Percentiles rank a stretch among this genome's conserved stretches.
Evolutionary conservation across 2,888 invertebrate genomes (phyloP).

Genomic region (Ditula angustiorana): DNA sequence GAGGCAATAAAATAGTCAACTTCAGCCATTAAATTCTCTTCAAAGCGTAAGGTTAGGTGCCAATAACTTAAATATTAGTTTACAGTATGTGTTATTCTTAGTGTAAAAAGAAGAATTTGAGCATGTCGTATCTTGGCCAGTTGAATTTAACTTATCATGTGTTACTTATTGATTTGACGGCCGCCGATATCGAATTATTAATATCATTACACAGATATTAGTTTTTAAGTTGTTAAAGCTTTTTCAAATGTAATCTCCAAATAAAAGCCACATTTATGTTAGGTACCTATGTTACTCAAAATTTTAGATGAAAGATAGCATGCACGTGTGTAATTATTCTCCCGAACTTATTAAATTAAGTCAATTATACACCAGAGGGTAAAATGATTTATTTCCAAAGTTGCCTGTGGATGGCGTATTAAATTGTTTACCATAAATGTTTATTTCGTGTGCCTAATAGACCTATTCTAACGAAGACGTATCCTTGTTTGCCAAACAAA

Average conservation of each 20-base stretch:
- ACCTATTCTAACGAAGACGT: slow-evolving; percentile 37
- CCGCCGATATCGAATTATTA: background rate
- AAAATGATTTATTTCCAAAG: slow-evolving; percentile 47
- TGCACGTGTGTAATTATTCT: slow-evolving; percentile 43
- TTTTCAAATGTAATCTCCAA: background rate
- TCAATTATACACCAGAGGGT: slow-evolving; percentile 44
- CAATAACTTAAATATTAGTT: background rate
- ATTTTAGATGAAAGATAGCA: slow-evolving; percentile 31
- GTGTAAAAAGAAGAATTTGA: too few species aligned
- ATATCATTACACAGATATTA: background rate
- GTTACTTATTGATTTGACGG: background rate
- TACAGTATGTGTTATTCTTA: too few species aligned
- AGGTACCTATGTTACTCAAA: background rate
- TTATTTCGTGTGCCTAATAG: slow-evolving; percentile 39
- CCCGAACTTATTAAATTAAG: slow-evolving; percentile 45
- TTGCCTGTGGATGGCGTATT: slow-evolving; percentile 33
- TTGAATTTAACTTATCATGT: too few species aligned
- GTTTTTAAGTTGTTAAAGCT: background rate
- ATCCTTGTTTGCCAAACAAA: slow-evolving; percentile 43
- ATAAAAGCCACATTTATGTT: background rate
- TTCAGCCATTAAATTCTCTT: background rate
- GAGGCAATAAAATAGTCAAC: background rate
- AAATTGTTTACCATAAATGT: slow-evolving; percentile 42
- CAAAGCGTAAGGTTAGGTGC: background rate
- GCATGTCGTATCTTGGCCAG: too few species aligned